A percentile compares a stretch with the other conserved stretches of the same genome.
Conservation (phyloP, 1,140 invertebrate genomes). For the Ooceraea biroi region DNA sequence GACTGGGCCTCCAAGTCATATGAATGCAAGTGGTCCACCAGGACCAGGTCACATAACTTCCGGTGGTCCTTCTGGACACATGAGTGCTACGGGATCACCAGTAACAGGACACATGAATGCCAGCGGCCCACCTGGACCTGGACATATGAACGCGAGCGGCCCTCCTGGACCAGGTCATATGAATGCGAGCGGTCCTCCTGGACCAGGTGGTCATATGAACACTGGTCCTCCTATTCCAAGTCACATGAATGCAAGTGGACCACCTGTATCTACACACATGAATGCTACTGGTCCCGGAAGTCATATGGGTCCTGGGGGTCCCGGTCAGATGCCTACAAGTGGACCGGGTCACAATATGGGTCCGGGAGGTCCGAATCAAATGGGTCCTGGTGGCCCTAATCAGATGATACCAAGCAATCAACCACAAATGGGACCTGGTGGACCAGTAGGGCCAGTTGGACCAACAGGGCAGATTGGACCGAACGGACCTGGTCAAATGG, state of each 20-base stretch:
- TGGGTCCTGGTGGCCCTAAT: slow-evolving; percentile 65
- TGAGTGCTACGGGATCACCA: slow-evolving; percentile 70
- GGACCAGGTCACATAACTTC: slow-evolving; percentile 73
- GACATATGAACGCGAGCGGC: slow-evolving; percentile 69
- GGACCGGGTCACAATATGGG: slow-evolving; percentile 67
- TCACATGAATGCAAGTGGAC: slow-evolving; percentile 77
- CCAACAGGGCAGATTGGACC: slow-evolving; percentile 68
- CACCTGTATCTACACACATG: slow-evolving; percentile 73
- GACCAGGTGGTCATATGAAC: slow-evolving; percentile 74
- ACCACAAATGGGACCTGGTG: slow-evolving; percentile 70
- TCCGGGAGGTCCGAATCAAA: slow-evolving; percentile 72
- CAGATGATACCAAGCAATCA: slow-evolving; percentile 69
- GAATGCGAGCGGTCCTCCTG: slow-evolving; percentile 69
- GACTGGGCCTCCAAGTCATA: slow-evolving; percentile 75
- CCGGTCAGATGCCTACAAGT: slow-evolving; percentile 69
- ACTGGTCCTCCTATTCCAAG: slow-evolving; percentile 66
- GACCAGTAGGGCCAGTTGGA: slow-evolving; percentile 63
- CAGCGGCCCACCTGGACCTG: slow-evolving; percentile 67
- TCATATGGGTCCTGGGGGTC: slow-evolving; percentile 72
- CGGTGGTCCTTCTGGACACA: slow-evolving; percentile 67
- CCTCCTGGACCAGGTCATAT: slow-evolving; percentile 70
- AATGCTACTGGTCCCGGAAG: slow-evolving; percentile 65
- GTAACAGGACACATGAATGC: slow-evolving; percentile 68
- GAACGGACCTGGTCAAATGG: slow-evolving; percentile 69
- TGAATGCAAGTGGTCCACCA: slow-evolving; percentile 71